A percentile compares a stretch with the other conserved stretches of the same genome.
Evolutionary conservation across 1,140 invertebrate genomes (phyloP).

Genomic region (Drosophila navojoa): DNA sequence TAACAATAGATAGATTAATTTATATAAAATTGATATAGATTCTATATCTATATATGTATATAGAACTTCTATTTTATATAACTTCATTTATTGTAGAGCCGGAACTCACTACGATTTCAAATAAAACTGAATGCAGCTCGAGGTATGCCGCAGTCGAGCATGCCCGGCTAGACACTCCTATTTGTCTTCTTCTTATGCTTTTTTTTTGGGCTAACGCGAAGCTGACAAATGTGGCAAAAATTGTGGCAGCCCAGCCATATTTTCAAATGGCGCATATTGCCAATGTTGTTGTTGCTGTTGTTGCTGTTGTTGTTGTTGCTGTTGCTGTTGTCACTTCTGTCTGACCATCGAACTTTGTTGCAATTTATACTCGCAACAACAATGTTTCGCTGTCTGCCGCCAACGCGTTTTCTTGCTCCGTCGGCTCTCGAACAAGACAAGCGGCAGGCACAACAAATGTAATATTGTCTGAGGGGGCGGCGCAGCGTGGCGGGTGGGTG

Average conservation of each 20-base stretch:
- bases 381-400: slow-evolving; percentile 26
- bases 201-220: slow-evolving; percentile 8
- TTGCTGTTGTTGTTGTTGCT: slow-evolving; percentile 4
- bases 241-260: slow-evolving; percentile 30
- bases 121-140: not conserved
- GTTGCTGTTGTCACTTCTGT: not conserved
- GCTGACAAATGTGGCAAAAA: slow-evolving; percentile 43
- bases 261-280: slow-evolving; percentile 19
- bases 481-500: not conserved
- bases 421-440: not conserved
- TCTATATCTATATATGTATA: too few relatives aligned
- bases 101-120: too few relatives aligned
- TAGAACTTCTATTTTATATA: too few relatives aligned
- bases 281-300: not conserved
- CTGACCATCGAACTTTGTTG: slow-evolving; percentile 28
- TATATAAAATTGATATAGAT: too few relatives aligned
- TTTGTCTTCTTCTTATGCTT: not conserved
- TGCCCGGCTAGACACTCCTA: not conserved
- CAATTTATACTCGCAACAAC: slow-evolving; percentile 33
- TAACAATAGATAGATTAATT: too few relatives aligned
- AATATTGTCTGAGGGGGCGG: slow-evolving; percentile 8
- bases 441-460: slow-evolving; percentile 7
- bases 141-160: not conserved
- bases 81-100: too few relatives aligned
- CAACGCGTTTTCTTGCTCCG: slow-evolving; percentile 20